A percentile compares a stretch with the other conserved stretches of the same genome.
phyloP scores from a whole-genome alignment of 1,140 invertebrate species.

The Trichonephila clavata region DNA sequence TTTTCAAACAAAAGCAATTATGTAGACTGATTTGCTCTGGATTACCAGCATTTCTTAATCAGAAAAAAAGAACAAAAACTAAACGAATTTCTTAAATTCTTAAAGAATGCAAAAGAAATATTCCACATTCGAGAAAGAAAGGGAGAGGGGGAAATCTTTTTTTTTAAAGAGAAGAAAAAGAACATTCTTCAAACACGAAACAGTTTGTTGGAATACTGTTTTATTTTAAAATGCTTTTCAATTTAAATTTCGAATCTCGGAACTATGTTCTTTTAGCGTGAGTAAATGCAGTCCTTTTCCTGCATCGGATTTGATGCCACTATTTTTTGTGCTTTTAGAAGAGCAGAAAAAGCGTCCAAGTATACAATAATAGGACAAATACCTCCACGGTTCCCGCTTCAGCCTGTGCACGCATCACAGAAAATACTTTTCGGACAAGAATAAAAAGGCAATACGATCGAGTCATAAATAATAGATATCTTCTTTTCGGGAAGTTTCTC shows the following conservation, averaged over 20 bases:
- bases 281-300: not conserved
- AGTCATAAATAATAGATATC: not conserved
- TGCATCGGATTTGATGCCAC: not conserved
- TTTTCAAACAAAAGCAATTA: constrained; percentile 32
- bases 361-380: not conserved
- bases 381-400: not conserved
- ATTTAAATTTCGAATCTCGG: constrained; percentile 2
- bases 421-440: not conserved
- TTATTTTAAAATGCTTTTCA: constrained; percentile 7
- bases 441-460: not conserved
- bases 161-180: not conserved
- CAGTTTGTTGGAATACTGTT: not conserved
- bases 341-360: not conserved
- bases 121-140: not conserved
- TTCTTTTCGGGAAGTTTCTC: not conserved
- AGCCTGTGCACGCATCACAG: not conserved
- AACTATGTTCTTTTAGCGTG: constrained; percentile 16
- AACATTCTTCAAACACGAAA: constrained; percentile 8
- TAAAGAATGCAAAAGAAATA: not conserved
- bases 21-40: not conserved
- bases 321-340: not conserved
- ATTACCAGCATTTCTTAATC: not conserved
- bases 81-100: not conserved
- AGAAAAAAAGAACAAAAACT: not conserved
- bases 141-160: not conserved